Evolutionary conservation across 2,113 vertebrate genomes (phyloP).

Genomic region (Phainopepla nitens): DNA sequence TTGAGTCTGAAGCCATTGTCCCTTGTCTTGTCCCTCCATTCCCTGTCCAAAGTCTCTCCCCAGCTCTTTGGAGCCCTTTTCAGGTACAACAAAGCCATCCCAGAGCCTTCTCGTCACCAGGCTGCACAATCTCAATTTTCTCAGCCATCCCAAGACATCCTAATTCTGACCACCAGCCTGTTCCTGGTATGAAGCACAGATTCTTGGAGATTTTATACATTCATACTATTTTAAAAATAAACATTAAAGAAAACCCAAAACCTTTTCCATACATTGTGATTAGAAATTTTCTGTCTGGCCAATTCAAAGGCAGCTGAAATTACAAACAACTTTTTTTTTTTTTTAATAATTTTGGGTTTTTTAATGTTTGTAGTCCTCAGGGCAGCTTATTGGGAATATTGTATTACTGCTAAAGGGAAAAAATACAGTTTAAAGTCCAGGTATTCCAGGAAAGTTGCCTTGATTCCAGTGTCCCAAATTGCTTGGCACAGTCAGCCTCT

Average conservation of each 20-base stretch:
- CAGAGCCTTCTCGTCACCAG: background rate
- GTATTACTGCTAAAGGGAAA: background rate
- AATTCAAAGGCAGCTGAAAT: background rate
- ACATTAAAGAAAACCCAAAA: background rate
- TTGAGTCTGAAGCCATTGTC: background rate
- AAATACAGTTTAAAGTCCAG: background rate
- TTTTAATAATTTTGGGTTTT: background rate
- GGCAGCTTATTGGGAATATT: background rate
- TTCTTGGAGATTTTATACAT: background rate
- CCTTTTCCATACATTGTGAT: background rate
- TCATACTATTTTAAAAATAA: background rate
- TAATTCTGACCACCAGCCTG: background rate
- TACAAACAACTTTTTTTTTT: fast-evolving
- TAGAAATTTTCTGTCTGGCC: background rate
- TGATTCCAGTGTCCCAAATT: background rate
- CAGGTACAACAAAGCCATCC: background rate
- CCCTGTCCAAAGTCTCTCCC: background rate
- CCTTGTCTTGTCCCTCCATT: background rate
- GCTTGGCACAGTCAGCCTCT: background rate
- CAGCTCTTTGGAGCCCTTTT: background rate
- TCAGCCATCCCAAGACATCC: background rate
- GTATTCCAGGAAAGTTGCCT: background rate
- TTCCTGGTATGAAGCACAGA: background rate
- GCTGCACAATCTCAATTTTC: background rate
- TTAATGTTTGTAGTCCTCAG: background rate